Conservation (phyloP, 2,113 vertebrate genomes). For the Caranx ignobilis region DNA sequence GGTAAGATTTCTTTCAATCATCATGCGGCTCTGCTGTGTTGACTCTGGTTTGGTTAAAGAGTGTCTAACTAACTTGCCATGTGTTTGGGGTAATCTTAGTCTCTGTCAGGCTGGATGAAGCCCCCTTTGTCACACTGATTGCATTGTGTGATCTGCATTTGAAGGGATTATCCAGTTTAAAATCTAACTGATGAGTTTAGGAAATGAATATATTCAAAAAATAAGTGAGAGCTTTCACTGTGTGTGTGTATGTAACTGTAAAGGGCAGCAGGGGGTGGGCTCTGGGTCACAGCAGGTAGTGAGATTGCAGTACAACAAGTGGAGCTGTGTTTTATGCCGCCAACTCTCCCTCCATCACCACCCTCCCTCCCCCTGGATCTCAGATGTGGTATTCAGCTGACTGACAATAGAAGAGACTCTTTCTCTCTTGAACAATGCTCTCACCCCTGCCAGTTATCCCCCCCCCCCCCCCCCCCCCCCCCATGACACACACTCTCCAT, state of each 20-base stretch:
- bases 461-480: conserved; percentile 40
- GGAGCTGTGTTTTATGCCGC: conserved; percentile 59
- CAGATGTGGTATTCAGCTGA: conserved; percentile 58
- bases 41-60: neutral
- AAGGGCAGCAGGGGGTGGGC: conserved; percentile 16
- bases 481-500: conserved; percentile 32
- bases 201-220: conserved; percentile 3
- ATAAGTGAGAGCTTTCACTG: neutral
- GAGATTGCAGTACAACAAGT: conserved; percentile 66
- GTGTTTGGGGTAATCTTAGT: neutral
- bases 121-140: neutral
- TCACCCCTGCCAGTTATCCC: conserved; percentile 41
- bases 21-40: neutral
- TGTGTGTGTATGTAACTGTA: conserved; percentile 5
- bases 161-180: neutral
- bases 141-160: neutral
- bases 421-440: conserved; percentile 68
- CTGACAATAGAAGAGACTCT: conserved; percentile 70
- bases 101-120: neutral
- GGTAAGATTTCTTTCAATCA: conserved; percentile 16
- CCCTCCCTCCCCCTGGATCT: conserved; percentile 39
- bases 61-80: neutral
- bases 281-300: conserved; percentile 68
- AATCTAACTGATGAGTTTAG: neutral
- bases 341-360: conserved; percentile 51